phyloP scores from a whole-genome alignment of 2,888 invertebrate species.

The Pseudolycoriella hygida region DNA sequence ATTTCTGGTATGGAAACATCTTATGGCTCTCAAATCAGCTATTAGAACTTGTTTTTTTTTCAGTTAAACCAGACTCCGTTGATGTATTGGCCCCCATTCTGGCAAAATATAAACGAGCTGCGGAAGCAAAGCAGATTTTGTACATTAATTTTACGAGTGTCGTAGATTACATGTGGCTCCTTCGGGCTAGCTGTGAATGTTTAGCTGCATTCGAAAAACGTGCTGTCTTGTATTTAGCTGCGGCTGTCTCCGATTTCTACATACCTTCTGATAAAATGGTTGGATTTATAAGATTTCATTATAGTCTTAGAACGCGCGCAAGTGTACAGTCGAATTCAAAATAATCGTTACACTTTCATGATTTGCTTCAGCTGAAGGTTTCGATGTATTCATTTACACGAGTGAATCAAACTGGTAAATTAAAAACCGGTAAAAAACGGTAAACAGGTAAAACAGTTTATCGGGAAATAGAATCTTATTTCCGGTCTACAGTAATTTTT shows the following conservation, averaged over 20 bases:
- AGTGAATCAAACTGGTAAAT: no score
- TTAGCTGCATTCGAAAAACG: slow-evolving; percentile 45
- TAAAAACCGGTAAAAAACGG: no score
- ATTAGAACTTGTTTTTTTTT: slow-evolving; percentile 9
- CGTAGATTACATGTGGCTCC: slow-evolving; percentile 81
- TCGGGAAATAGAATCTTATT: no score
- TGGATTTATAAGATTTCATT: slow-evolving; percentile 19
- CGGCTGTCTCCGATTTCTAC: slow-evolving; percentile 98
- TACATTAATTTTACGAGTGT: slow-evolving; percentile 70
- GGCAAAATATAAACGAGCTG: slow-evolving; percentile 62
- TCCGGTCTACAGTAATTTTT: no score
- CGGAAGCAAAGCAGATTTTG: slow-evolving; percentile 51
- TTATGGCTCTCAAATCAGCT: no score
- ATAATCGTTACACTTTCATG: no score
- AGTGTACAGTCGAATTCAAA: no score
- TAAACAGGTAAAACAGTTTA: no score
- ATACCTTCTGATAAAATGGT: slow-evolving; percentile 87
- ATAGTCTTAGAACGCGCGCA: no score
- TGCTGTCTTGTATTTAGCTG: slow-evolving; percentile 84
- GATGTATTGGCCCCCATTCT: slow-evolving; percentile 54
- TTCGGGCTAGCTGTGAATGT: slow-evolving; percentile 65
- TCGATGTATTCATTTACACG: no score
- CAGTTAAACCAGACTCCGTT: slow-evolving; percentile 55
- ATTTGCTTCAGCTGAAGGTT: no score
- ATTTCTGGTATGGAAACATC: slow-evolving; percentile 31